These are phyloP conservation scores for Callochromis pleurospilus DNA, from an alignment of 2,113 vertebrate species.

Conservation along the genomic window DNA sequence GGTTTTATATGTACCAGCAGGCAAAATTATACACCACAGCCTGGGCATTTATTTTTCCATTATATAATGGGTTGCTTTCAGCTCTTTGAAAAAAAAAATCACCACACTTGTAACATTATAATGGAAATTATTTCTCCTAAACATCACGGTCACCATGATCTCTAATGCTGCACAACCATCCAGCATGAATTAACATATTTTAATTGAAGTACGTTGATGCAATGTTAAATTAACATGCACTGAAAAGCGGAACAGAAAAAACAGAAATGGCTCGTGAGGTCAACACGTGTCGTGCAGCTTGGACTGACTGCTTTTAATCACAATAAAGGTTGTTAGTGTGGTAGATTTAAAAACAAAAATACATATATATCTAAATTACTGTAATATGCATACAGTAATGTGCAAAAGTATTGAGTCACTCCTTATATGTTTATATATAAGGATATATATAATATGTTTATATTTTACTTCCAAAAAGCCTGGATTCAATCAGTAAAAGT, in stretches of 20 bases:
- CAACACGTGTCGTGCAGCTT: not conserved
- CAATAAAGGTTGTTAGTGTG: not conserved
- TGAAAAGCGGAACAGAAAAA: slow-evolving; percentile 3
- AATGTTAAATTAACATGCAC: not conserved
- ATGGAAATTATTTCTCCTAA: not conserved
- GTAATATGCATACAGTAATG: not conserved
- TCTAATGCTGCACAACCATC: not conserved
- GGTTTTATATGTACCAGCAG: not conserved
- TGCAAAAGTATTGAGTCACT: not conserved
- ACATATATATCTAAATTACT: not conserved
- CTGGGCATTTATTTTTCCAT: not conserved
- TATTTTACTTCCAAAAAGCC: not conserved
- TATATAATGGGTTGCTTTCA: not conserved
- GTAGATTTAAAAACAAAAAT: not conserved
- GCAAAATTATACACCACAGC: not conserved
- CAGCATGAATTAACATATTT: slow-evolving; percentile 21
- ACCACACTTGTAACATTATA: not conserved
- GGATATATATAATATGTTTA: too few species aligned
- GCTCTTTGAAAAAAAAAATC: not conserved
- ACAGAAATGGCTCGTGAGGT: not conserved
- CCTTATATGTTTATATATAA: not conserved
- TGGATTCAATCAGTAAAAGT: not conserved
- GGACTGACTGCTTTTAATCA: not conserved
- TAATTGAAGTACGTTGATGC: slow-evolving; percentile 8
- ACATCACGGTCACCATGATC: not conserved